Conservation (phyloP, 2,888 invertebrate species). For the Drosophila lacicola region DNA sequence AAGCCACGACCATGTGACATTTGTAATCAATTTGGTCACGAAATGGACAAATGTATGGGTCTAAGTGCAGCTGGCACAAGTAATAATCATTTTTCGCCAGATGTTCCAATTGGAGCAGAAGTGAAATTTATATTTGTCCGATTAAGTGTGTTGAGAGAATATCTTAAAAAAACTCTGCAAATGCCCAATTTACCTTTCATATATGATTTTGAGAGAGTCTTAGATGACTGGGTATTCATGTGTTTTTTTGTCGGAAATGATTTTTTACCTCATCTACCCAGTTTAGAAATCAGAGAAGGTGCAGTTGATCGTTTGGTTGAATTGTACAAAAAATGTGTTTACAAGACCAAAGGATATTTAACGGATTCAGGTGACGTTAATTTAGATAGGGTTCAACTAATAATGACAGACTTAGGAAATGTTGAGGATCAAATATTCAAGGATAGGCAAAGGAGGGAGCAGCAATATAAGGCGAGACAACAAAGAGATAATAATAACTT, state of each 20-base stretch:
- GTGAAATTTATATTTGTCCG: constrained; percentile 96
- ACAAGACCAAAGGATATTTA: constrained; percentile 97
- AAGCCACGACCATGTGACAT: constrained; percentile 98
- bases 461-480: constrained; percentile 91
- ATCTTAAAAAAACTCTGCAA: constrained; percentile 93
- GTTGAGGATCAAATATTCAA: constrained; percentile 99
- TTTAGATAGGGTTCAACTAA: constrained; percentile 96
- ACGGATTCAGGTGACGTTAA: constrained; percentile 98
- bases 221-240: constrained; percentile 99
- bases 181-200: constrained; percentile 97
- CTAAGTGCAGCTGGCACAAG: constrained; percentile 87
- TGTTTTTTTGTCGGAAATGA: constrained; percentile 99
- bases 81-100: constrained; percentile 84
- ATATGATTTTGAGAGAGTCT: constrained; percentile 96
- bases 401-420: constrained; percentile 96
- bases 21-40: constrained; percentile 96
- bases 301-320: constrained; percentile 97
- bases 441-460: constrained; percentile 93
- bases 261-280: constrained; percentile 98
- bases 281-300: constrained; percentile 97
- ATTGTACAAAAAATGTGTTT: constrained; percentile 97
- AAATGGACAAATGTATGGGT: constrained; percentile 96
- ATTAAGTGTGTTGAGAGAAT: constrained; percentile 96
- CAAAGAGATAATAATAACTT: constrained; percentile 88
- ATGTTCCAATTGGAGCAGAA: constrained; percentile 89